Conservation (phyloP, 2,888 invertebrate genomes). For the Drosophila seclusa region DNA sequence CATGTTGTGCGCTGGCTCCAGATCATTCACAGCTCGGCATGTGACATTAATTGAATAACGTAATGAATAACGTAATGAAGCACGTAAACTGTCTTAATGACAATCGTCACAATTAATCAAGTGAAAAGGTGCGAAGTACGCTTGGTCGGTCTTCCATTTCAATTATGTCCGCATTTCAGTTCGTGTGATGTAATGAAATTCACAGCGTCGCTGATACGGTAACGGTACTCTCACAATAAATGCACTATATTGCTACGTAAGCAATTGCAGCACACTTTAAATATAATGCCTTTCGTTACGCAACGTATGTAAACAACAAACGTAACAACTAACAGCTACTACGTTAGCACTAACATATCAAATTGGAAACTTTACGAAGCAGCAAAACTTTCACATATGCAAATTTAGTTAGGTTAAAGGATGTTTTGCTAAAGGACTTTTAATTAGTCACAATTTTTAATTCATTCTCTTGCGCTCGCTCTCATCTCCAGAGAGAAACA, state of each 20-base stretch:
- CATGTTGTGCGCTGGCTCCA: not conserved
- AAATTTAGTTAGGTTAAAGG: not conserved
- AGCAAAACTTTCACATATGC: not conserved
- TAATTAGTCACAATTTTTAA: not conserved
- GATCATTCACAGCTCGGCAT: constrained; percentile 38
- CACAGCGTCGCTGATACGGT: constrained; percentile 1
- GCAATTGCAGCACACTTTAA: not conserved
- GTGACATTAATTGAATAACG: constrained; percentile 63
- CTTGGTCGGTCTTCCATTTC: not conserved
- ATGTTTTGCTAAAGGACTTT: not conserved
- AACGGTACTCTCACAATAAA: not conserved
- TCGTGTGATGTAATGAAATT: constrained; percentile 15
- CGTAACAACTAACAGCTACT: not conserved
- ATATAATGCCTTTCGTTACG: not conserved
- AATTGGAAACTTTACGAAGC: not conserved
- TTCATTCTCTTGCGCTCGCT: not conserved
- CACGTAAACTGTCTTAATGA: constrained; percentile 55
- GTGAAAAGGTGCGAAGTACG: constrained; percentile 21
- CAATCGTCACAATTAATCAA: constrained; percentile 52
- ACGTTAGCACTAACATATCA: not conserved
- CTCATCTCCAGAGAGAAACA: not conserved
- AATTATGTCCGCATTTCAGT: constrained; percentile 16
- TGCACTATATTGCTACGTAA: not conserved
- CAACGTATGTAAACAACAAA: not conserved
- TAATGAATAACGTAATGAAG: constrained; percentile 55